phyloP scores from a whole-genome alignment of 1,140 invertebrate species.

The Hylaeus anthracinus region DNA sequence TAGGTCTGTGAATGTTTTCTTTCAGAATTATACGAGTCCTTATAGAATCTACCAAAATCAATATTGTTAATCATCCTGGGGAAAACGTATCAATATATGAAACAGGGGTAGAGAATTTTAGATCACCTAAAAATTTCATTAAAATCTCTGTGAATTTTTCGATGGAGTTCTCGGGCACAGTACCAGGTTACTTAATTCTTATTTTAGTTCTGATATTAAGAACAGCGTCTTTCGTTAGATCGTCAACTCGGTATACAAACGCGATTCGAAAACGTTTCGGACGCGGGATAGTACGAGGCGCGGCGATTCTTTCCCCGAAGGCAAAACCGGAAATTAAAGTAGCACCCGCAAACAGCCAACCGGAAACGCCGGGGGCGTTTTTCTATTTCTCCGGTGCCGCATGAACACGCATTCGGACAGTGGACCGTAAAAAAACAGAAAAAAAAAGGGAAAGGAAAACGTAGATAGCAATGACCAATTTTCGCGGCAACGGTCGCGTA shows the following conservation, averaged over 20 bases:
- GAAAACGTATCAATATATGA: too few relatives aligned
- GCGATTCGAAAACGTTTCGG: background rate
- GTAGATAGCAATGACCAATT: conserved; percentile 36
- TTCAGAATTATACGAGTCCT: too few relatives aligned
- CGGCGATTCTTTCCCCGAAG: background rate
- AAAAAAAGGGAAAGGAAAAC: background rate
- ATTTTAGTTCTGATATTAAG: too few relatives aligned
- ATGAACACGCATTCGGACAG: conserved; percentile 15
- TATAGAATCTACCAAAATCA: too few relatives aligned
- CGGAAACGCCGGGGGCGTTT: conserved; percentile 7
- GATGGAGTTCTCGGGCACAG: too few relatives aligned
- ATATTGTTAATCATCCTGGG: too few relatives aligned
- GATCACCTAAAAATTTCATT: too few relatives aligned
- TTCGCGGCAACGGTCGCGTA: conserved; percentile 34
- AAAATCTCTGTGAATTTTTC: too few relatives aligned
- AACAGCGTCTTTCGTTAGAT: too few relatives aligned
- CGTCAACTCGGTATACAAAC: background rate
- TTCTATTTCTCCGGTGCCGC: background rate
- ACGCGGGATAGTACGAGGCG: background rate
- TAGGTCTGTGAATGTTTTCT: too few relatives aligned
- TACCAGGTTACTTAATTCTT: too few relatives aligned
- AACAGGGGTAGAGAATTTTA: too few relatives aligned
- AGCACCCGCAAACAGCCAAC: conserved; percentile 1
- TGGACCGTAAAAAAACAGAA: background rate
- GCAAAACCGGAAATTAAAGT: conserved; percentile 37